Evolutionary conservation across 2,113 vertebrate species (phyloP), one percentile per base, ranked within the genome.

Genomic region (Lanius ludovicianus): DNA sequence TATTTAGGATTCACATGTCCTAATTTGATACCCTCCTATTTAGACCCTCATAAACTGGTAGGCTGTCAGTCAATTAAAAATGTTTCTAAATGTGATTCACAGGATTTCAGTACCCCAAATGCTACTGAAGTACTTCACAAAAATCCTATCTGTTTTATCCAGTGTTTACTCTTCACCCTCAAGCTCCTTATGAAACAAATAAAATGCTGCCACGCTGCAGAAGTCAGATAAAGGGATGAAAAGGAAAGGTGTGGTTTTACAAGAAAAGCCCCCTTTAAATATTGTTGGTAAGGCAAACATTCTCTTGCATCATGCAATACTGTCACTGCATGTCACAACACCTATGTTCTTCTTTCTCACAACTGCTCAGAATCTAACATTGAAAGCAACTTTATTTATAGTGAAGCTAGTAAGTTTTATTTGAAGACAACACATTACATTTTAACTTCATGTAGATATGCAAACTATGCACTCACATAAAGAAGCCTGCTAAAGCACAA

Each of bases 381-480:
- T 11, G 19, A 47, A 89, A 73, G 10, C 71, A 78, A 28, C 20
- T 37, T 85, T 27, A 28, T 41, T 67, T 53, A 60, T 13, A 56
- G 22, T 20, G n/a, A 83, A 86, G 24, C 5, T 41, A 59, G 12
- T 6, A 59, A 70, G 39, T 56, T 83, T 35, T 53, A 90, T 53
- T 17, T 78, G 55, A 86, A 90, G 88, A 68, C 31, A 59, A 28
- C 0, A 1, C 15, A 39, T 35, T 76, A n/a, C 28, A 63, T 65
- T 91, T 84, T 42, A 78, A 50, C 25, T 42, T 47, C 22, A 69
- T 11, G 35, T 84, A 77, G 33, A 80, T 8, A 71, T 1, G 1
- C 3, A 0, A 80, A 67, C 21, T 25, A 13, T 11, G 13, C 44
- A 57, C 41, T 62, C 30, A 39, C 1, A 0, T 7, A 55, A 84